Percentiles rank a stretch among this genome's conserved stretches.
phyloP scores from a whole-genome alignment of 2,113 vertebrate species.

The Nannospalax galili region DNA sequence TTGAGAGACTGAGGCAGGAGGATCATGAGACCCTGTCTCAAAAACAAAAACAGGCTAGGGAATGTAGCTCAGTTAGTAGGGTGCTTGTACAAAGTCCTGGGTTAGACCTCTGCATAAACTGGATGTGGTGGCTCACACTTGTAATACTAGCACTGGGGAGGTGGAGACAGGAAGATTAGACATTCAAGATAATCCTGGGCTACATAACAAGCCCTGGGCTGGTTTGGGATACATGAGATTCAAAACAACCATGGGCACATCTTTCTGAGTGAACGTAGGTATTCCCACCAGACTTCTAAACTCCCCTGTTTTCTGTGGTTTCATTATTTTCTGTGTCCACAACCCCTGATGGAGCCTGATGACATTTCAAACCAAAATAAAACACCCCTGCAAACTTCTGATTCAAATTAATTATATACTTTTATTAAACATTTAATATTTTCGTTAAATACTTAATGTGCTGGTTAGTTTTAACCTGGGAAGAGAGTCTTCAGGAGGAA shows the following conservation, averaged over 20 bases:
- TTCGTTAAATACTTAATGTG: not conserved
- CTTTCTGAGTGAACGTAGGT: not conserved
- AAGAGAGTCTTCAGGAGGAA: not conserved
- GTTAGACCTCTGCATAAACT: not conserved
- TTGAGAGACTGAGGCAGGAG: not conserved
- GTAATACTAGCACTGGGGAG: not conserved
- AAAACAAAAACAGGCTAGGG: not conserved
- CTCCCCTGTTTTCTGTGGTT: constrained; percentile 50
- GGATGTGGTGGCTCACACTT: not conserved
- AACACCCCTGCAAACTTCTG: too few relatives aligned
- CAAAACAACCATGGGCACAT: not conserved
- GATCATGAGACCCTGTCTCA: not conserved
- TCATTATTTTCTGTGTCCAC: constrained; percentile 60
- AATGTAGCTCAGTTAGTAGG: not conserved
- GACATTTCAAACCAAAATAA: not conserved
- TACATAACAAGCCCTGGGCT: not conserved
- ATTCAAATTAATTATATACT: not conserved
- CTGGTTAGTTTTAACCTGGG: not conserved
- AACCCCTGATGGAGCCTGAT: not conserved
- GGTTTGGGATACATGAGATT: too few relatives aligned
- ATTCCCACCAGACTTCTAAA: not conserved
- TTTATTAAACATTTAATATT: not conserved
- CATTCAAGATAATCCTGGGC: not conserved
- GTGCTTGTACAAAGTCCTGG: not conserved
- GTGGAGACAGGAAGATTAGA: too few relatives aligned